Conservation (phyloP, 2,113 vertebrate genomes). For the Sceloporus tristichus region DNA sequence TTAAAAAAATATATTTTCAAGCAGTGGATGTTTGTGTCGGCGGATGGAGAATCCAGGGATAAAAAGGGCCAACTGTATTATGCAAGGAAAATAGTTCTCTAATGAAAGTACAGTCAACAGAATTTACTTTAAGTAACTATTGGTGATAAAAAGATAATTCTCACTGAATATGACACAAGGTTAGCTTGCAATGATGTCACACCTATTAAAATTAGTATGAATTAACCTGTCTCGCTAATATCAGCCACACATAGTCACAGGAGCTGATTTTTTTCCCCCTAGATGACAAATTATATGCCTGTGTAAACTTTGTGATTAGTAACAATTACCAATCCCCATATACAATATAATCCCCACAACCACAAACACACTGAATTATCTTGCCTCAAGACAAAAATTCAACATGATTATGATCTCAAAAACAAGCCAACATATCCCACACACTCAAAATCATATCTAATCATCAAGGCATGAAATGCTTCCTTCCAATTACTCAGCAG, state of each 20-base stretch:
- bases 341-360: background rate
- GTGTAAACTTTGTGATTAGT: background rate
- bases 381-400: background rate
- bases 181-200: background rate
- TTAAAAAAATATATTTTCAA: too few species aligned
- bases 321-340: background rate
- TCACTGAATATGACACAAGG: background rate
- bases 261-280: background rate
- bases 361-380: background rate
- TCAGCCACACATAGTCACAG: background rate
- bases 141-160: background rate
- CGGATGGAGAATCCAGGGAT: too few species aligned
- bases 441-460: background rate
- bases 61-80: background rate
- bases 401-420: background rate
- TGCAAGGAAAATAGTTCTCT: background rate
- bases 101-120: background rate
- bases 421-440: background rate
- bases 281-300: background rate
- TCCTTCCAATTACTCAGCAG: too few species aligned
- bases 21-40: too few species aligned
- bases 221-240: background rate
- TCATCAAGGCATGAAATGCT: too few species aligned
- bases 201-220: background rate
- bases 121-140: background rate